Evolutionary conservation across 2,797 vertebrate species (phyloP).

Genomic region (Malurus leucopterus): DNA sequence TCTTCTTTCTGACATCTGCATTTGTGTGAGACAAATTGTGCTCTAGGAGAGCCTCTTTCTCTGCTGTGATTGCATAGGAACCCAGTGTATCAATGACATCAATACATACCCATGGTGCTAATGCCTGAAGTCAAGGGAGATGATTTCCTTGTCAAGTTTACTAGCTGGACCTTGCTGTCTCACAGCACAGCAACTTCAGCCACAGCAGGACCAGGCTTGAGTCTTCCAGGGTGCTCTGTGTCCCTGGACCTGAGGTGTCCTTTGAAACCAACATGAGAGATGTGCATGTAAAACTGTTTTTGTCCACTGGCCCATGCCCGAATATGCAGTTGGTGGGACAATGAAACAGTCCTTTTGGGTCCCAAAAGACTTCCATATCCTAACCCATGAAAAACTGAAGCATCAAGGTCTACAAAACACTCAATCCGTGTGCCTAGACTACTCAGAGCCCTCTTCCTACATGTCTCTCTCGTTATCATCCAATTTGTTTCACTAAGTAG

Average conservation of each 20-base stretch:
- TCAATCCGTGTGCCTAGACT: not conserved
- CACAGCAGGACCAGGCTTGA: rapidly evolving
- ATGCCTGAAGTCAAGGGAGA: not conserved
- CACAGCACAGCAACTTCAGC: not conserved
- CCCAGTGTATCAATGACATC: not conserved
- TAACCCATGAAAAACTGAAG: not conserved
- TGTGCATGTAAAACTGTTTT: not conserved
- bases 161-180: not conserved
- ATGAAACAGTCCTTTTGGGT: not conserved
- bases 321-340: not conserved
- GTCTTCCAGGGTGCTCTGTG: not conserved
- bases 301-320: rapidly evolving
- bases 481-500: not conserved
- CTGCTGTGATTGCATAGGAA: not conserved
- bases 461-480: not conserved
- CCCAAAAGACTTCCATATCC: not conserved
- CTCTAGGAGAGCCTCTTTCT: not conserved
- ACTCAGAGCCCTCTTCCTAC: not conserved
- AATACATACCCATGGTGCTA: not conserved
- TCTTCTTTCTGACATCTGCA: not conserved
- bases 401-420: not conserved
- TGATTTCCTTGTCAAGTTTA: not conserved
- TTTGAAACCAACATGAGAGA: not conserved
- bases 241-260: not conserved
- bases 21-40: not conserved